Evolutionary conservation across 1,140 invertebrate species (phyloP).

Genomic region (Drosophila mayri): DNA sequence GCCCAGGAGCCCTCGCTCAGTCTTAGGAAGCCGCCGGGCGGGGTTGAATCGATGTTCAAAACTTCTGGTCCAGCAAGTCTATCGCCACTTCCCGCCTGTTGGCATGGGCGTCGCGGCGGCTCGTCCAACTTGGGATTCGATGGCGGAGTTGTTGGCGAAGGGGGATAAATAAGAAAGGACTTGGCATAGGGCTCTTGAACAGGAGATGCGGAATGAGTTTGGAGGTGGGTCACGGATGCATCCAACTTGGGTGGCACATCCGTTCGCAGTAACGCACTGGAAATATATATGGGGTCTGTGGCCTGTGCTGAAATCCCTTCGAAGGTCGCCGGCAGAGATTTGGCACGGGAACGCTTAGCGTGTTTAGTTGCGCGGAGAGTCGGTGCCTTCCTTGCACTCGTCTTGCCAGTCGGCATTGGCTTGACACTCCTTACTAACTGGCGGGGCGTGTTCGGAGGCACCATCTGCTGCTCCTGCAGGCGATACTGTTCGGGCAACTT

Average conservation of each 20-base stretch:
- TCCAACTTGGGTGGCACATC: background rate
- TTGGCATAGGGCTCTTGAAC: constrained; percentile 12
- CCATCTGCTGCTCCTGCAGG: constrained; percentile 40
- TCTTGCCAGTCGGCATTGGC: background rate
- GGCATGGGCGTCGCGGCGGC: constrained; percentile 21
- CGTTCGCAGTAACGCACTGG: background rate
- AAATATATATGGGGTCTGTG: background rate
- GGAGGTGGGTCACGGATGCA: background rate
- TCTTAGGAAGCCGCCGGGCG: constrained; percentile 44
- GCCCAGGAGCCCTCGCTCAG: constrained; percentile 29
- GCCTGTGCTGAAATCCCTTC: background rate
- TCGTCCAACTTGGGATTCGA: background rate
- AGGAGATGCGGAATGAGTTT: background rate
- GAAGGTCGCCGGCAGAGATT: constrained; percentile 14
- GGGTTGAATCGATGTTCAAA: constrained; percentile 14
- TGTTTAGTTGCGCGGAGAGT: constrained; percentile 1
- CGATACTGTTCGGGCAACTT: constrained; percentile 33
- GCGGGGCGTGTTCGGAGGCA: constrained; percentile 2
- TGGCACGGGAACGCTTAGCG: constrained; percentile 14
- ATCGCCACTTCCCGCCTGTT: constrained; percentile 24
- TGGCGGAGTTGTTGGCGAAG: constrained; percentile 14
- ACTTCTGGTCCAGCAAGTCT: background rate
- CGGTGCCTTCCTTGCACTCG: constrained; percentile 1
- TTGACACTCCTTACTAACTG: background rate
- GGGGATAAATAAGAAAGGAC: constrained; percentile 36